Percentiles rank a stretch among this genome's conserved stretches.
These are phyloP conservation scores for Ennomos fuscantarius DNA, from an alignment of 2,888 invertebrate species.

Conservation along the genomic window DNA sequence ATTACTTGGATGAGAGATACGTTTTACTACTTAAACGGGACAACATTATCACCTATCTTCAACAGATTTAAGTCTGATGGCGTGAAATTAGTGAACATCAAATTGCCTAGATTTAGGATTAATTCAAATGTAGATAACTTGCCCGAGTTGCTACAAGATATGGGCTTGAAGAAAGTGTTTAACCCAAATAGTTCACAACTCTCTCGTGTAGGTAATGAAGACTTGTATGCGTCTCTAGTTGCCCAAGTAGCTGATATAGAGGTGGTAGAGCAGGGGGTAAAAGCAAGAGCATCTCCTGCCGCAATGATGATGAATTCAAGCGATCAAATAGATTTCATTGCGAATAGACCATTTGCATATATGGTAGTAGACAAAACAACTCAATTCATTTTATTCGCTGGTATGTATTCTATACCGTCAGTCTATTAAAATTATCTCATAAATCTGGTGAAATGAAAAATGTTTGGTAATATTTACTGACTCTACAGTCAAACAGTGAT, in stretches of 20 bases:
- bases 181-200: slow-evolving; percentile 58
- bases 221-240: slow-evolving; percentile 60
- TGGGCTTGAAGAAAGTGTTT: slow-evolving; percentile 69
- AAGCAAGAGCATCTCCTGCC: slow-evolving; percentile 43
- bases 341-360: slow-evolving; percentile 62
- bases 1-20: slow-evolving; percentile 50
- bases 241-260: slow-evolving; percentile 60
- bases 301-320: slow-evolving; percentile 37
- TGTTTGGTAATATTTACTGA: too few relatives aligned
- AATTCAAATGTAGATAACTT: slow-evolving; percentile 57
- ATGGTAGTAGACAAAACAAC: slow-evolving; percentile 61
- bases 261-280: slow-evolving; percentile 60
- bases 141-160: slow-evolving; percentile 64
- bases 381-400: slow-evolving; percentile 66
- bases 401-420: slow-evolving; percentile 59
- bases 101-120: slow-evolving; percentile 64
- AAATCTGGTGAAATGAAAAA: too few relatives aligned
- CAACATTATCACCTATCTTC: slow-evolving; percentile 56
- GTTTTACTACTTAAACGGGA: slow-evolving; percentile 54
- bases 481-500: too few relatives aligned
- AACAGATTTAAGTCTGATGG: slow-evolving; percentile 49
- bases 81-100: slow-evolving; percentile 52
- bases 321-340: slow-evolving; percentile 48
- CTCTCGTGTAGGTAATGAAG: slow-evolving; percentile 56
- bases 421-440: slow-evolving; percentile 40